These are phyloP conservation scores for Spialia ferax DNA, from an alignment of 2,888 invertebrate genomes.

Conservation along the genomic window DNA sequence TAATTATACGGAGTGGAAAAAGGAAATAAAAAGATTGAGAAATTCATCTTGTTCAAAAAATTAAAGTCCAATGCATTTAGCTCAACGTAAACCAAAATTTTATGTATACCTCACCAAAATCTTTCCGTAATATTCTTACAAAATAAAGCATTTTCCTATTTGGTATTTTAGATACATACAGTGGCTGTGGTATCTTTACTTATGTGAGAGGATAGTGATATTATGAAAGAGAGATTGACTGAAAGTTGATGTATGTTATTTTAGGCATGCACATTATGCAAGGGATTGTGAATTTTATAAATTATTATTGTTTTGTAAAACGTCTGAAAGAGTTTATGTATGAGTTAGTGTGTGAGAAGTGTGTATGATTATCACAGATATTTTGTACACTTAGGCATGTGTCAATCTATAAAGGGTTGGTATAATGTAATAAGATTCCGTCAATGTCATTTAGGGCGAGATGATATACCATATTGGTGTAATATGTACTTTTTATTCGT, in stretches of 20 bases:
- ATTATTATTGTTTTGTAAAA: constrained; percentile 82
- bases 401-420: constrained; percentile 74
- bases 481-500: constrained; percentile 68
- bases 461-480: constrained; percentile 83
- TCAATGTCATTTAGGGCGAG: constrained; percentile 66
- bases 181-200: constrained; percentile 87
- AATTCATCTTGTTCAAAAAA: not conserved
- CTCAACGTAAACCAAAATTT: constrained; percentile 69
- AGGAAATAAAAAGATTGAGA: not conserved
- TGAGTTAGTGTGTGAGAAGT: constrained; percentile 61
- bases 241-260: constrained; percentile 81
- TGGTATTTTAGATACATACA: constrained; percentile 86
- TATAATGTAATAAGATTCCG: constrained; percentile 78
- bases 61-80: constrained; percentile 73
- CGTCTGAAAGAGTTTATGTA: constrained; percentile 67
- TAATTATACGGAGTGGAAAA: not conserved
- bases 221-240: constrained; percentile 66
- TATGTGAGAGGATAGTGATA: constrained; percentile 77
- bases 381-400: constrained; percentile 79
- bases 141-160: constrained; percentile 84
- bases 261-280: constrained; percentile 84
- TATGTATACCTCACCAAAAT: constrained; percentile 77
- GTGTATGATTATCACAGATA: constrained; percentile 69
- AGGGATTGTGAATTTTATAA: constrained; percentile 85
- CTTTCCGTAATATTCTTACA: constrained; percentile 78